These are phyloP conservation scores for Ondatra zibethicus DNA, from an alignment of 2,113 vertebrate genomes.

Conservation along the genomic window DNA sequence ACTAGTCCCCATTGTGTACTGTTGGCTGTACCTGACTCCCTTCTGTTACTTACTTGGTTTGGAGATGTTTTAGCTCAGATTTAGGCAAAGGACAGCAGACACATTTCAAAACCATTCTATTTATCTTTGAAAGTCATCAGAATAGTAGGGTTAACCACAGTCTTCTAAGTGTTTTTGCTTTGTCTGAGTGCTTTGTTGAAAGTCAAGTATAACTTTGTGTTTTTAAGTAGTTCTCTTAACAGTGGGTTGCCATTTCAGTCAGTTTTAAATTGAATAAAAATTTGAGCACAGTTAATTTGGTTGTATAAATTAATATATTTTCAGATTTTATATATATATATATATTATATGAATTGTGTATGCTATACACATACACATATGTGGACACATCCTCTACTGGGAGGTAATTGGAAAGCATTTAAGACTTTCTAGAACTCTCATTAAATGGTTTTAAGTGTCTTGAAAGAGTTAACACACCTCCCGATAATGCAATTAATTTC, in stretches of 20 bases:
- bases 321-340: neutral
- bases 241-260: constrained; percentile 64
- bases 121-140: constrained; percentile 17
- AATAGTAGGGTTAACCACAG: neutral
- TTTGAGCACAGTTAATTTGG: constrained; percentile 62
- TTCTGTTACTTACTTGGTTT: neutral
- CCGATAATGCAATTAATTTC: constrained; percentile 65
- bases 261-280: constrained; percentile 68
- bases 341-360: neutral
- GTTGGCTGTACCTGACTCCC: neutral
- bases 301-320: constrained; percentile 60
- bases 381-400: neutral
- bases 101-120: neutral
- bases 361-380: neutral
- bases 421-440: constrained; percentile 51
- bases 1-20: neutral
- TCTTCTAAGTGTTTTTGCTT: constrained; percentile 67
- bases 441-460: constrained; percentile 16
- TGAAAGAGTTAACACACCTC: constrained; percentile 70
- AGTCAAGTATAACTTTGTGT: constrained; percentile 61
- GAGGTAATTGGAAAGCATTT: constrained; percentile 55
- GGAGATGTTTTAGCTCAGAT: neutral
- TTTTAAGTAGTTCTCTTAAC: constrained; percentile 59
- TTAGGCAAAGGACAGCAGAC: constrained; percentile 10
- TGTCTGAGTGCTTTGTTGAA: constrained; percentile 55